Evolutionary conservation across 2,888 invertebrate species (phyloP).

Genomic region (Leptinotarsa juncta): DNA sequence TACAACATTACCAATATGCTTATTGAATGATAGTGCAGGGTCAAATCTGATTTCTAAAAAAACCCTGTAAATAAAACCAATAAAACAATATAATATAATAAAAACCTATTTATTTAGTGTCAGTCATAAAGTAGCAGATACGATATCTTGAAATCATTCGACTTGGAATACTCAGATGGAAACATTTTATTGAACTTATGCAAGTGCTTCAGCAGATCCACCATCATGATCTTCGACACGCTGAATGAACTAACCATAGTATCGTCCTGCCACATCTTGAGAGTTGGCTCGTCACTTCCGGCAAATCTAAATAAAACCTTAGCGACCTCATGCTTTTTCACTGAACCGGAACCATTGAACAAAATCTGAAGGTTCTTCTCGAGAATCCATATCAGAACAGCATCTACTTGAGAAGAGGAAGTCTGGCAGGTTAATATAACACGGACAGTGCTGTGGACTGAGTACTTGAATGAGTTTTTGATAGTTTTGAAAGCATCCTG

Average conservation of each 20-base stretch:
- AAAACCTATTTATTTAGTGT: conserved; percentile 1
- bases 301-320: conserved; percentile 71
- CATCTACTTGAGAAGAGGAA: conserved; percentile 66
- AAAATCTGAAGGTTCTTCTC: conserved; percentile 72
- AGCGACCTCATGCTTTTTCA: conserved; percentile 67
- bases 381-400: conserved; percentile 72
- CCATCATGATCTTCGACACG: conserved; percentile 72
- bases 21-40: no score
- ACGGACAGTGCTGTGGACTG: conserved; percentile 69
- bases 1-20: no score
- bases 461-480: conserved; percentile 67
- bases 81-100: background rate
- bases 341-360: conserved; percentile 53
- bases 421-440: conserved; percentile 69
- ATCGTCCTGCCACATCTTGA: conserved; percentile 70
- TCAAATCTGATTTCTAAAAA: no score
- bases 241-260: conserved; percentile 68
- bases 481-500: conserved; percentile 70
- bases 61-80: background rate
- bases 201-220: conserved; percentile 69
- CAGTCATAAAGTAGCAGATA: conserved; percentile 65
- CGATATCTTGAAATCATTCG: conserved; percentile 72
- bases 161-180: conserved; percentile 69
- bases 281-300: conserved; percentile 65
- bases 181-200: conserved; percentile 69